Evolutionary conservation across 2,113 vertebrate genomes (phyloP).

Genomic region (Hylia prasina): DNA sequence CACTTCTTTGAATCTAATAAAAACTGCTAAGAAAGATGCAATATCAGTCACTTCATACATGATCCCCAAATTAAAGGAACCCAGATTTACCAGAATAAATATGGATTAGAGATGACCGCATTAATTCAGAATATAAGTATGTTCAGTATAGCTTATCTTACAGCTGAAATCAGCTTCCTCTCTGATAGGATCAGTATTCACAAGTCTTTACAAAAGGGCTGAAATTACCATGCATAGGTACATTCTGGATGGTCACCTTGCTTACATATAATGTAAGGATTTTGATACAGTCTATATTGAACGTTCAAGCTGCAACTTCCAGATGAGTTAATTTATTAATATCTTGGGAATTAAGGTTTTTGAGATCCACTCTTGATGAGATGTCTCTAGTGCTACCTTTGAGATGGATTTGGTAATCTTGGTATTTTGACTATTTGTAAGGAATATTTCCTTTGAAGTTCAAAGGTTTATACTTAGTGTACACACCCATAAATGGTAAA

Average conservation of each 20-base stretch:
- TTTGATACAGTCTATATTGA: background rate
- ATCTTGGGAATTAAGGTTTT: background rate
- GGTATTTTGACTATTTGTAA: background rate
- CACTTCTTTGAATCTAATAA: background rate
- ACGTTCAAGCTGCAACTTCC: background rate
- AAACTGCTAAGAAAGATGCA: background rate
- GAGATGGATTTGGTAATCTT: background rate
- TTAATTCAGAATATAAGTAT: background rate
- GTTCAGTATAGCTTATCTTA: background rate
- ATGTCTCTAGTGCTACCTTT: background rate
- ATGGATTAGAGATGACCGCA: background rate
- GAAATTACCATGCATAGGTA: background rate
- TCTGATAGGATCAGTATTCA: background rate
- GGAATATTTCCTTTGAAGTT: background rate
- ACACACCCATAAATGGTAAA: background rate
- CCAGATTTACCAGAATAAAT: background rate
- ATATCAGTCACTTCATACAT: background rate
- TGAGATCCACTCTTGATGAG: background rate
- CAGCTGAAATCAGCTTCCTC: background rate
- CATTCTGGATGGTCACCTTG: background rate
- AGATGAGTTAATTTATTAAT: background rate
- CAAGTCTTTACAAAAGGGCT: background rate
- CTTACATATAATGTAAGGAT: background rate
- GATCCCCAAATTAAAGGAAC: background rate
- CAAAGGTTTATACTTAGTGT: background rate